These are phyloP conservation scores for Orius insidiosus DNA, from an alignment of 1,140 invertebrate species.

Conservation along the genomic window DNA sequence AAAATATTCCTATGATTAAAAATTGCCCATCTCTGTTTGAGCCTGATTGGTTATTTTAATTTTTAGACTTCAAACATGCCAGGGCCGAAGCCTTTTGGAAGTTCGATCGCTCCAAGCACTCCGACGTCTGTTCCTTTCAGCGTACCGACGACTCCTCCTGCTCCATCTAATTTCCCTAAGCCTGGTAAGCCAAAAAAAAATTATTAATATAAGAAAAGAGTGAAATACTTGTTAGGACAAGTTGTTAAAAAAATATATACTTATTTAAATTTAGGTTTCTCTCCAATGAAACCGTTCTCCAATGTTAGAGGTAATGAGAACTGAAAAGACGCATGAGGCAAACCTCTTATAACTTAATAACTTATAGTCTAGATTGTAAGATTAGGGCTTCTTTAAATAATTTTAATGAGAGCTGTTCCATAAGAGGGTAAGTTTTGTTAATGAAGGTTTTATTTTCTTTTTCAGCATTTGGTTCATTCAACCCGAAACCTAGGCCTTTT, in stretches of 20 bases:
- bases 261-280: conserved; percentile 12
- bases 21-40: too few relatives aligned
- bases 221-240: not conserved
- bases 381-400: not conserved
- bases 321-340: too few relatives aligned
- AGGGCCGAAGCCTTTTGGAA: conserved; percentile 17
- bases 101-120: conserved; percentile 25
- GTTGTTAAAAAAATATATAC: not conserved
- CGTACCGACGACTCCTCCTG: conserved; percentile 22
- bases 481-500: conserved; percentile 41
- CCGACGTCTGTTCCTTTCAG: conserved; percentile 27
- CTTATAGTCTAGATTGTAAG: too few relatives aligned
- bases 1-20: too few relatives aligned
- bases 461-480: conserved; percentile 43
- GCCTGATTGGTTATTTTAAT: too few relatives aligned
- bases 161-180: conserved; percentile 24
- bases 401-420: not conserved
- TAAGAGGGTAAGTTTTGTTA: conserved; percentile 4
- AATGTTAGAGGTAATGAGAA: conserved; percentile 8
- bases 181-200: not conserved
- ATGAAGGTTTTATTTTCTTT: conserved; percentile 32
- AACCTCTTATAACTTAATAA: too few relatives aligned
- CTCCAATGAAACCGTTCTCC: conserved; percentile 9
- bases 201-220: not conserved
- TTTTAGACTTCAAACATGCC: conserved; percentile 7